Evolutionary conservation across 2,797 vertebrate genomes (phyloP).

Genomic region (Natrix natrix): DNA sequence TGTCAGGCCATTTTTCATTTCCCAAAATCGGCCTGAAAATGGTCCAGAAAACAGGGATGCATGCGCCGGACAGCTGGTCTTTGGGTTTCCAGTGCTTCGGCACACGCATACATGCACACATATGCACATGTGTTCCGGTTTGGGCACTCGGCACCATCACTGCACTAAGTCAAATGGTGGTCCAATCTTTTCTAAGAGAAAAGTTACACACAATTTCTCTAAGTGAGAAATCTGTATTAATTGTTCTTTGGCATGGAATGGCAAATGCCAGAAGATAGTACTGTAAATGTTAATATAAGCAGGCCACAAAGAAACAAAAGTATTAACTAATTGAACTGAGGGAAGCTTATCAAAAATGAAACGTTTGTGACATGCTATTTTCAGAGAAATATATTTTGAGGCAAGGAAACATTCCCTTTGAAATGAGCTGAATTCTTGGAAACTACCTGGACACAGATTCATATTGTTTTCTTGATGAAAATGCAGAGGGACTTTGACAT

Average conservation of each 20-base stretch:
- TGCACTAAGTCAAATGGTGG: neutral
- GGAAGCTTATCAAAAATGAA: neutral
- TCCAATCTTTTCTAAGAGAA: neutral
- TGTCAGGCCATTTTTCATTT: too few species aligned
- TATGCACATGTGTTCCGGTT: too few species aligned
- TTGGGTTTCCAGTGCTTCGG: too few species aligned
- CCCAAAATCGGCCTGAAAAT: too few species aligned
- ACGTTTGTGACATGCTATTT: neutral
- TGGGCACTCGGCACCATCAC: too few species aligned
- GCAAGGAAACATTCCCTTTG: neutral
- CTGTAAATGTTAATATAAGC: neutral
- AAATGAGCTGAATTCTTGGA: neutral
- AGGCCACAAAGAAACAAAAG: neutral
- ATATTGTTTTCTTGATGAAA: neutral
- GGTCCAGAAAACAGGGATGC: too few species aligned
- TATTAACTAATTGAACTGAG: neutral
- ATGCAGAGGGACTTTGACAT: neutral
- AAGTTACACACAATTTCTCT: neutral
- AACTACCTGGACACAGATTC: neutral
- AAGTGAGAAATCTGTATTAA: conserved; percentile 36
- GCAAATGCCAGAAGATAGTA: neutral
- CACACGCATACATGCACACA: too few species aligned
- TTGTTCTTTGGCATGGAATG: conserved; percentile 36
- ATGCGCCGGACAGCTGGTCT: too few species aligned
- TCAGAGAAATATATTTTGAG: neutral